Evolutionary conservation across 1,140 invertebrate genomes (phyloP).

Genomic region (Pectinophora gossypiella): DNA sequence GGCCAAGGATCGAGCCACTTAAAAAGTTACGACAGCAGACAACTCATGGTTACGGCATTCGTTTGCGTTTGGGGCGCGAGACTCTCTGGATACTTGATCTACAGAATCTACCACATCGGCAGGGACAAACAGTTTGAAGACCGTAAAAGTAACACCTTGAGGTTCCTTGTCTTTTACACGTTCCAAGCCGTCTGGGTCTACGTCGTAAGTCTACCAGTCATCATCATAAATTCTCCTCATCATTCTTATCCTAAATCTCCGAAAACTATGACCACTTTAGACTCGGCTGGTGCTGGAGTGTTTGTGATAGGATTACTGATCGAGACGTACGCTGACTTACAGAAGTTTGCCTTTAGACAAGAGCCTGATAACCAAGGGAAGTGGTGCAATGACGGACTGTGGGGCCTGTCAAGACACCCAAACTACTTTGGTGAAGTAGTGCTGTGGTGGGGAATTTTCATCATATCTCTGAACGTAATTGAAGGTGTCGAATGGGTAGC

Average conservation of each 20-base stretch:
- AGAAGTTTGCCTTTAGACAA: slow-evolving; percentile 92
- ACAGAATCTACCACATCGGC: slow-evolving; percentile 92
- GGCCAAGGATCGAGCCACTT: slow-evolving; percentile 82
- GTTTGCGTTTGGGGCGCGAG: slow-evolving; percentile 91
- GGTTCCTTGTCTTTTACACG: slow-evolving; percentile 93
- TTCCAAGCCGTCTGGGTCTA: slow-evolving; percentile 97
- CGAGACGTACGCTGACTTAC: slow-evolving; percentile 93
- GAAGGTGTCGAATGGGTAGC: slow-evolving; percentile 88
- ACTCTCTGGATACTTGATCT: slow-evolving; percentile 90
- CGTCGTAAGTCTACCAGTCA: slow-evolving; percentile 92
- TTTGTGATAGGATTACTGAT: slow-evolving; percentile 89
- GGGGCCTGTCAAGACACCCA: slow-evolving; percentile 93
- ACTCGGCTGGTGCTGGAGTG: slow-evolving; percentile 88
- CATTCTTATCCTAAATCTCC: slow-evolving; percentile 85
- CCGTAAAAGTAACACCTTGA: slow-evolving; percentile 88
- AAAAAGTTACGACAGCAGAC: slow-evolving; percentile 89
- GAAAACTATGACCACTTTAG: slow-evolving; percentile 88
- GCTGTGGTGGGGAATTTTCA: slow-evolving; percentile 95
- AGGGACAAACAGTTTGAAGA: slow-evolving; percentile 94
- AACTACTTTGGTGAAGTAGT: slow-evolving; percentile 97
- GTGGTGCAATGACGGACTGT: slow-evolving; percentile 93
- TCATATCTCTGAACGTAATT: slow-evolving; percentile 91
- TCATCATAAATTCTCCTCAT: slow-evolving; percentile 92
- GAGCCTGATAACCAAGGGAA: slow-evolving; percentile 91
- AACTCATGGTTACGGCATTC: slow-evolving; percentile 91